Percentiles rank a stretch among this genome's conserved stretches.
Evolutionary conservation across 2,888 invertebrate genomes (phyloP).

Genomic region (Prosopocoilus inquinatus): DNA sequence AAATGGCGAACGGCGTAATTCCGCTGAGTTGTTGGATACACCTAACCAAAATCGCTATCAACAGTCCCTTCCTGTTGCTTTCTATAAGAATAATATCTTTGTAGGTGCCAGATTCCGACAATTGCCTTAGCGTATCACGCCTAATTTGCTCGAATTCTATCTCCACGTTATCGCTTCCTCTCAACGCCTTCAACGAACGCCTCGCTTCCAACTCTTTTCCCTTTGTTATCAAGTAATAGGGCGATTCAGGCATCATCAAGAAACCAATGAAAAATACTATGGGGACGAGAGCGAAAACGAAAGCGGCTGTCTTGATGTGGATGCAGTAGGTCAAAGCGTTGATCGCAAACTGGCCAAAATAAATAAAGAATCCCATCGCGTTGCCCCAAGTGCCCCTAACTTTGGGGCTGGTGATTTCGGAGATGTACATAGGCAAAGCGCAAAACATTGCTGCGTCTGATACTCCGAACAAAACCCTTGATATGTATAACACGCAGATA

Average conservation of each 20-base stretch:
- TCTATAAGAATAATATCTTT: slow-evolving; percentile 36
- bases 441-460: slow-evolving; percentile 33
- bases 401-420: slow-evolving; percentile 34
- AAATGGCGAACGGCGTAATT: slow-evolving; percentile 35
- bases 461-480: slow-evolving; percentile 32
- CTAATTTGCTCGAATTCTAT: slow-evolving; percentile 33
- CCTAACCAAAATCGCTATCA: slow-evolving; percentile 31
- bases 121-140: slow-evolving; percentile 38
- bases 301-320: slow-evolving; percentile 18
- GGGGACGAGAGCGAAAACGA: slow-evolving; percentile 14
- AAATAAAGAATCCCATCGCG: slow-evolving; percentile 17
- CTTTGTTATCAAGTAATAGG: slow-evolving; percentile 38
- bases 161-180: slow-evolving; percentile 33
- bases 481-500: slow-evolving; percentile 33
- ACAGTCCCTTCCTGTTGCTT: slow-evolving; percentile 38
- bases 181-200: slow-evolving; percentile 31
- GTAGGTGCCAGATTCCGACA: slow-evolving; percentile 35
- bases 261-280: slow-evolving; percentile 22
- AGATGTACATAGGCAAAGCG: slow-evolving; percentile 34
- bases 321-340: slow-evolving; percentile 35
- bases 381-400: slow-evolving; percentile 33
- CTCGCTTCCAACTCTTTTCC: slow-evolving; percentile 33
- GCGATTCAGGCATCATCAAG: slow-evolving; percentile 60
- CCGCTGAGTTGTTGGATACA: slow-evolving; percentile 39
- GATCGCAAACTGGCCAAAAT: slow-evolving; percentile 29